phyloP scores from a whole-genome alignment of 2,888 invertebrate genomes.

The Silvanus unidentatus region DNA sequence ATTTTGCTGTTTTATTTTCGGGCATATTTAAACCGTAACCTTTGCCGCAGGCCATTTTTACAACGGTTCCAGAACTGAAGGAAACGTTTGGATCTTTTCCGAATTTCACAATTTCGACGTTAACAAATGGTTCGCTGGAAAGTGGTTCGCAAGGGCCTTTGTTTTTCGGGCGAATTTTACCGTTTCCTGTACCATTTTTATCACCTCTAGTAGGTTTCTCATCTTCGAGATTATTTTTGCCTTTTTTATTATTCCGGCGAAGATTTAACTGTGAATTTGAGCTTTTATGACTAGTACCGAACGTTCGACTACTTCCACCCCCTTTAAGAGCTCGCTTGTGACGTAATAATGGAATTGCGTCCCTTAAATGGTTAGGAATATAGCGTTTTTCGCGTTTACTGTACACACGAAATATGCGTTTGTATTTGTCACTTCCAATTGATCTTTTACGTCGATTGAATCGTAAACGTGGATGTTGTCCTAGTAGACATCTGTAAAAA shows the following conservation, averaged over 20 bases:
- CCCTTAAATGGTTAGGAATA: constrained; percentile 42
- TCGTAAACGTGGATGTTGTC: constrained; percentile 79
- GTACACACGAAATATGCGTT: constrained; percentile 31
- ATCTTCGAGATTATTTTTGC: constrained; percentile 22
- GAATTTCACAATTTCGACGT: constrained; percentile 64
- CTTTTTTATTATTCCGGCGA: constrained; percentile 32
- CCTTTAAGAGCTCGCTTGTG: constrained; percentile 34
- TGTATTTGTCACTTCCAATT: constrained; percentile 42
- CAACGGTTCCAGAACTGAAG: constrained; percentile 70
- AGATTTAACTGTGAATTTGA: constrained; percentile 33
- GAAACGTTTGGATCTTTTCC: constrained; percentile 66
- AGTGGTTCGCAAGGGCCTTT: constrained; percentile 65
- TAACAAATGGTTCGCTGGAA: constrained; percentile 59
- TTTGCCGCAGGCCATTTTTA: constrained; percentile 69
- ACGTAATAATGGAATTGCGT: constrained; percentile 10
- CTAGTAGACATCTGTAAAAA: constrained; percentile 76
- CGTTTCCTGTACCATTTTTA: constrained; percentile 21
- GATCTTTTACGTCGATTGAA: constrained; percentile 70
- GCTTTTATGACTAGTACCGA: constrained; percentile 36
- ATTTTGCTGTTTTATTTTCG: constrained; percentile 70
- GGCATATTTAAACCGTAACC: constrained; percentile 71
- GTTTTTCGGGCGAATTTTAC: constrained; percentile 34
- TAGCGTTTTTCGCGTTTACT: constrained; percentile 25
- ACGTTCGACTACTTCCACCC: constrained; percentile 37
- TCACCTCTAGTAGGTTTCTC: constrained; percentile 24